Conservation (phyloP, 2,888 invertebrate genomes). For the Phyllotreta striolata region DNA sequence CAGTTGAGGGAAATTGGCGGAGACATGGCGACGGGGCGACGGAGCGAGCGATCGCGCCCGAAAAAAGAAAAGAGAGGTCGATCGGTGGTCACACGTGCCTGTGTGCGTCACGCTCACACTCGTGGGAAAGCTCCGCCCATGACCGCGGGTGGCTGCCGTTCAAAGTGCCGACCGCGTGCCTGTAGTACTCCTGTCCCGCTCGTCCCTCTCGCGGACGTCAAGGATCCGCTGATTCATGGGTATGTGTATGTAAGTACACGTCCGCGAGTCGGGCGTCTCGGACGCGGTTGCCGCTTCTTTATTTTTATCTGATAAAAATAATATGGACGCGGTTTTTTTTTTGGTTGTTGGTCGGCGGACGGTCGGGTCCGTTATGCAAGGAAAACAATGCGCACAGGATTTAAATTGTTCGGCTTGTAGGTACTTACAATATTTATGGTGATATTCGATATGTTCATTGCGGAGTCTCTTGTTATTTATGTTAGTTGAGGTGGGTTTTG, state of each 20-base stretch:
- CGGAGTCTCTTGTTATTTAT: too few species aligned
- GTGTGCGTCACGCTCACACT: conserved; percentile 59
- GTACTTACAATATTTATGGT: too few species aligned
- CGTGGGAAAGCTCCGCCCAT: conserved; percentile 60
- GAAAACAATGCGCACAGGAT: too few species aligned
- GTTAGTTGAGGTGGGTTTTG: too few species aligned
- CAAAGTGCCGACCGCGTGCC: conserved; percentile 48
- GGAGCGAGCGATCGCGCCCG: conserved; percentile 19
- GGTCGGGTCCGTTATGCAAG: too few species aligned
- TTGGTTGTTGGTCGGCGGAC: too few species aligned
- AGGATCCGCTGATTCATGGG: conserved; percentile 44
- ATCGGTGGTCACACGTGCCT: conserved; percentile 61
- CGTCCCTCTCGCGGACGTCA: conserved; percentile 30
- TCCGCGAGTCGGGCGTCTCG: conserved; percentile 35
- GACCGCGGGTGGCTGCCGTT: conserved; percentile 56
- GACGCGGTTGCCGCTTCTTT: conserved; percentile 27
- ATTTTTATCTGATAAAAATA: conserved; percentile 7
- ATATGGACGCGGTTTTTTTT: neutral
- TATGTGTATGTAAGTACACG: conserved; percentile 38
- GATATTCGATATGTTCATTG: too few species aligned
- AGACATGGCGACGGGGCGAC: conserved; percentile 20
- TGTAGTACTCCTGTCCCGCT: conserved; percentile 31
- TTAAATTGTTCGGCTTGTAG: too few species aligned
- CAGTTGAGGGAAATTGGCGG: neutral
- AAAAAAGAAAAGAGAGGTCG: conserved; percentile 29